Evolutionary conservation across 2,113 vertebrate genomes (phyloP).

Genomic region (Periophthalmodon schlosseri): DNA sequence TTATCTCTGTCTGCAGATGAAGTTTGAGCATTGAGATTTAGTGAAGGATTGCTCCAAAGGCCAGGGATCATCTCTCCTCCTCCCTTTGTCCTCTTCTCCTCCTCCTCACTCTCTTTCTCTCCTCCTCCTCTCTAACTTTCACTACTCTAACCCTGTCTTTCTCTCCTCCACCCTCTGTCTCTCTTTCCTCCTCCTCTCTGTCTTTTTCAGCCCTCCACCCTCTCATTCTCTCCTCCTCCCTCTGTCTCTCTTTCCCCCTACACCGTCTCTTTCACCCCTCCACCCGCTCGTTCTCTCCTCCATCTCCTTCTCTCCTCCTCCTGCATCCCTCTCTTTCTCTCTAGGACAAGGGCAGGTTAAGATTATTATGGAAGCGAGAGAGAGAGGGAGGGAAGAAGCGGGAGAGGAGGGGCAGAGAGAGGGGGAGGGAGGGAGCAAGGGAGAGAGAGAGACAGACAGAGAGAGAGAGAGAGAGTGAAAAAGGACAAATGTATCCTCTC

Average conservation of each 20-base stretch:
- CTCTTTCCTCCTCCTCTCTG: no score
- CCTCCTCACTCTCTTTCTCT: no score
- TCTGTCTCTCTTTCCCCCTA: constrained; percentile 3
- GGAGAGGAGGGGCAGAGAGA: constrained; percentile 28
- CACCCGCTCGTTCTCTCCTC: no score
- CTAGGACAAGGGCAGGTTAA: constrained; percentile 54
- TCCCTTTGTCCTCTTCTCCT: no score
- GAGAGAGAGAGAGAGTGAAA: constrained; percentile 20
- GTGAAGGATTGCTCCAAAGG: constrained; percentile 11
- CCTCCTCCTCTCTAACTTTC: no score
- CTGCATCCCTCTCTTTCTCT: constrained; percentile 17
- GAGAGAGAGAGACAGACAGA: neutral
- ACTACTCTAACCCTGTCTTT: no score
- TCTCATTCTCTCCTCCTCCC: no score
- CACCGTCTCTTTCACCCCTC: no score
- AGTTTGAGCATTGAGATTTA: constrained; percentile 8
- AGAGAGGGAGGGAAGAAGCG: constrained; percentile 9
- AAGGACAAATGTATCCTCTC: neutral
- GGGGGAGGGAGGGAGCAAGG: constrained; percentile 11
- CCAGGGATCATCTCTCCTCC: neutral
- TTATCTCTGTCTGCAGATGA: constrained; percentile 16
- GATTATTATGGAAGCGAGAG: constrained; percentile 28
- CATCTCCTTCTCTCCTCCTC: neutral
- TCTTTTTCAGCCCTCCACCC: no score
- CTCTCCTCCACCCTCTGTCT: no score